Percentiles rank a stretch among this genome's conserved stretches.
Evolutionary conservation across 2,888 invertebrate genomes (phyloP).

Genomic region (Physocephala rufipes): DNA sequence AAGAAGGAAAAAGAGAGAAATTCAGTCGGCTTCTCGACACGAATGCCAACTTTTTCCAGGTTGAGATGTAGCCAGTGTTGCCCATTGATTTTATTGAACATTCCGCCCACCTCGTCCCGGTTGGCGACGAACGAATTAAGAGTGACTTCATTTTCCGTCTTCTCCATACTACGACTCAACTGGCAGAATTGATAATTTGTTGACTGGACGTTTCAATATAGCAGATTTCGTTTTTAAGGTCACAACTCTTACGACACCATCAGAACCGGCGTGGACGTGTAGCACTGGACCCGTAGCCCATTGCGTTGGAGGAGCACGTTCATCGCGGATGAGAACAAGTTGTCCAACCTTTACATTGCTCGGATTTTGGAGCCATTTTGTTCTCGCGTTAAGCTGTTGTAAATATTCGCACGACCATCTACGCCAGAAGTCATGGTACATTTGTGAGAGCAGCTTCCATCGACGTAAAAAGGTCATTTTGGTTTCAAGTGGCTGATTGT

Average conservation of each 20-base stretch:
- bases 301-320: conserved; percentile 35
- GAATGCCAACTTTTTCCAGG: no score
- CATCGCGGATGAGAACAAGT: conserved; percentile 35
- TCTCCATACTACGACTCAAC: not conserved
- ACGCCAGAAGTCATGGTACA: conserved; percentile 36
- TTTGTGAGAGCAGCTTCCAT: conserved; percentile 38
- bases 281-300: conserved; percentile 49
- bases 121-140: no score
- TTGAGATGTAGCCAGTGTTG: no score
- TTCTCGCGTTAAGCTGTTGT: conserved; percentile 32
- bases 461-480: conserved; percentile 31
- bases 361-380: conserved; percentile 29
- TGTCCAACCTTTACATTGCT: conserved; percentile 34
- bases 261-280: conserved; percentile 47
- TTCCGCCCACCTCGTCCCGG: no score
- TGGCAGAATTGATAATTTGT: conserved; percentile 4
- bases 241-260: conserved; percentile 43
- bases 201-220: conserved; percentile 2
- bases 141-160: not conserved
- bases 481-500: conserved; percentile 22
- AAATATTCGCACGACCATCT: conserved; percentile 37
- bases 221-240: conserved; percentile 19
- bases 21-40: no score
- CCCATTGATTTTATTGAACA: no score
- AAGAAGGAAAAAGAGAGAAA: no score